These are phyloP conservation scores for Hymenopus coronatus DNA, from an alignment of 2,888 invertebrate species.

Conservation along the genomic window DNA sequence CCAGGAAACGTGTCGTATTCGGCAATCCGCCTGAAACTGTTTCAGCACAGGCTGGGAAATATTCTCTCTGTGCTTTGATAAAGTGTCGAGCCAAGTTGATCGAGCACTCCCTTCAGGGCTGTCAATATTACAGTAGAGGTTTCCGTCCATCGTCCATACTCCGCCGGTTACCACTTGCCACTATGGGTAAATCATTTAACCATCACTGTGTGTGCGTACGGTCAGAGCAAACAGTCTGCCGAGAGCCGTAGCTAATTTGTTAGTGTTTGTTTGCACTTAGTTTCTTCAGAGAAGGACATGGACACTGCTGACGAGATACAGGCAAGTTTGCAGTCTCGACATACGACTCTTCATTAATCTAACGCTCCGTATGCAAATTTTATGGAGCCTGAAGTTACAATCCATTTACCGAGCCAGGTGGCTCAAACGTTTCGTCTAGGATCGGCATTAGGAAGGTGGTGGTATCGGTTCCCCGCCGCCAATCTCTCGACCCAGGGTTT, in stretches of 20 bases:
- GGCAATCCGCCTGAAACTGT: neutral
- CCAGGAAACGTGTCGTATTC: too few relatives aligned
- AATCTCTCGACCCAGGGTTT: too few relatives aligned
- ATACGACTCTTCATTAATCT: neutral
- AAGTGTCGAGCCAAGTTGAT: constrained; percentile 2
- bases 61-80: neutral
- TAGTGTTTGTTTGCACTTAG: neutral
- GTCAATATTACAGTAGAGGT: neutral
- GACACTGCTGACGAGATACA: neutral
- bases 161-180: neutral
- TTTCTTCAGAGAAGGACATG: neutral
- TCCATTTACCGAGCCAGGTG: too few relatives aligned
- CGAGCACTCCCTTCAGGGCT: constrained; percentile 8
- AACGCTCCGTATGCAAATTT: too few relatives aligned
- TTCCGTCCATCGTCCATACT: neutral
- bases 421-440: too few relatives aligned
- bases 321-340: neutral
- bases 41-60: too few relatives aligned
- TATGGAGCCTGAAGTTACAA: too few relatives aligned
- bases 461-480: too few relatives aligned
- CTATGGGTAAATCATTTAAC: neutral
- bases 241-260: neutral
- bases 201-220: neutral
- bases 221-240: neutral
- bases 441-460: too few relatives aligned